Evolutionary conservation across 2,797 vertebrate genomes (phyloP).

Genomic region (Cynodonichthys magdalenae): DNA sequence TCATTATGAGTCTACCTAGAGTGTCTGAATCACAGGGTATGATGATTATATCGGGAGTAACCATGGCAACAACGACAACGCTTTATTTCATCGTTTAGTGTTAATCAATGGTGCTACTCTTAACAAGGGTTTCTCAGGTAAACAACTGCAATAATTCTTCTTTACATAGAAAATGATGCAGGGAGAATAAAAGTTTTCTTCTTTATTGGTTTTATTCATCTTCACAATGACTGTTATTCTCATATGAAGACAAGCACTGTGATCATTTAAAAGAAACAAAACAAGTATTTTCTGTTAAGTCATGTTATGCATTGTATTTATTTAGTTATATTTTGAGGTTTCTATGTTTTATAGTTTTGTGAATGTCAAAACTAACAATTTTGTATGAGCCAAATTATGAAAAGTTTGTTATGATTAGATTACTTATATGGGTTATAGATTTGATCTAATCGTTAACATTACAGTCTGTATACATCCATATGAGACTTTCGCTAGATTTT

Average conservation of each 20-base stretch:
- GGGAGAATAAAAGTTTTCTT: not conserved
- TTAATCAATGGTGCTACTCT: not conserved
- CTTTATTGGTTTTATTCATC: not conserved
- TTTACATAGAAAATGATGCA: not conserved
- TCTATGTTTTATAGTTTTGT: too few relatives aligned
- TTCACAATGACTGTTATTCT: not conserved
- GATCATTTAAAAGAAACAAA: not conserved
- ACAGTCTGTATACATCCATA: too few relatives aligned
- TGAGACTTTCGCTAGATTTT: too few relatives aligned
- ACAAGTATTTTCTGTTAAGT: too few relatives aligned
- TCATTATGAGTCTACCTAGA: not conserved
- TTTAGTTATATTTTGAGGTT: not conserved
- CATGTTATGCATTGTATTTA: too few relatives aligned
- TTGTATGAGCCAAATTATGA: too few relatives aligned
- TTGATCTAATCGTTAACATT: too few relatives aligned
- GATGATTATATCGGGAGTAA: conserved; percentile 9
- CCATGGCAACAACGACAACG: conserved; percentile 27
- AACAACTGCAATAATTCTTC: not conserved
- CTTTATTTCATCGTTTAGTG: conserved; percentile 5
- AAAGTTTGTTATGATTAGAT: too few relatives aligned
- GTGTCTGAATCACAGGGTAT: not conserved
- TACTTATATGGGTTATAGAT: too few relatives aligned
- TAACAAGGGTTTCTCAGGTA: not conserved
- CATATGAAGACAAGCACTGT: not conserved
- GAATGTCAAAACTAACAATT: too few relatives aligned